phyloP scores from a whole-genome alignment of 2,113 vertebrate genomes.

The Promerops cafer region DNA sequence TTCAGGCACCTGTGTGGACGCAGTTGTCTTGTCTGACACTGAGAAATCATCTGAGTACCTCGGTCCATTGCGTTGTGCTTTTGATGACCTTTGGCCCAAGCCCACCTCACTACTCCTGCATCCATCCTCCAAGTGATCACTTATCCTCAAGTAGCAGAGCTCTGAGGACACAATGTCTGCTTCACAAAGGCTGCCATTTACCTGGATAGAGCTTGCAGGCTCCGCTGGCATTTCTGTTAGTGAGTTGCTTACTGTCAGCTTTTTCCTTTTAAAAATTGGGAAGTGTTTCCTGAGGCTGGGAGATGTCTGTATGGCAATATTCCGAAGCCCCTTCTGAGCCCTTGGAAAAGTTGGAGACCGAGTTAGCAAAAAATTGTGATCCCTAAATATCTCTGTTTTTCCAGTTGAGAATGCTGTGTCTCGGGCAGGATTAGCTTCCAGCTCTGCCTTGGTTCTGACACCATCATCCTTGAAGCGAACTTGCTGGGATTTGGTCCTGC shows the following conservation, averaged over 20 bases:
- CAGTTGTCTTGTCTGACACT: conserved; percentile 58
- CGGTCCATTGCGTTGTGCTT: conserved; percentile 75
- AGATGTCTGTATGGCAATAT: conserved; percentile 79
- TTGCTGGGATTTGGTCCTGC: conserved; percentile 78
- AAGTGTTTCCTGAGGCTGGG: conserved; percentile 81
- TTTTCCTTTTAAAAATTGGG: conserved; percentile 74
- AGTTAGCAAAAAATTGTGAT: conserved; percentile 25
- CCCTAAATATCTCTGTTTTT: conserved; percentile 25
- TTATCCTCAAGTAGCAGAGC: conserved; percentile 65
- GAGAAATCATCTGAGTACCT: conserved; percentile 11
- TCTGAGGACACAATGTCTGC: conserved; percentile 60
- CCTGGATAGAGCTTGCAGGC: conserved; percentile 46
- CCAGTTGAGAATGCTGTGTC: background rate
- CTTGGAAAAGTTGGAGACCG: conserved; percentile 61
- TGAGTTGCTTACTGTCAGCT: conserved; percentile 66
- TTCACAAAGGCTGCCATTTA: conserved; percentile 67
- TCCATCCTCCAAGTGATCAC: conserved; percentile 45
- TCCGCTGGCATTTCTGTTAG: conserved; percentile 68
- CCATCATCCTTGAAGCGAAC: conserved; percentile 80
- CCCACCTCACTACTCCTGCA: background rate
- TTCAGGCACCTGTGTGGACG: conserved; percentile 73
- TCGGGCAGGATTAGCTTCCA: background rate
- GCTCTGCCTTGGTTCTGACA: background rate
- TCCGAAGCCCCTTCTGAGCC: conserved; percentile 67
- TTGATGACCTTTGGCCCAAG: conserved; percentile 19